Conservation (phyloP, 2,797 vertebrate genomes). For the Rachycentron canadum region DNA sequence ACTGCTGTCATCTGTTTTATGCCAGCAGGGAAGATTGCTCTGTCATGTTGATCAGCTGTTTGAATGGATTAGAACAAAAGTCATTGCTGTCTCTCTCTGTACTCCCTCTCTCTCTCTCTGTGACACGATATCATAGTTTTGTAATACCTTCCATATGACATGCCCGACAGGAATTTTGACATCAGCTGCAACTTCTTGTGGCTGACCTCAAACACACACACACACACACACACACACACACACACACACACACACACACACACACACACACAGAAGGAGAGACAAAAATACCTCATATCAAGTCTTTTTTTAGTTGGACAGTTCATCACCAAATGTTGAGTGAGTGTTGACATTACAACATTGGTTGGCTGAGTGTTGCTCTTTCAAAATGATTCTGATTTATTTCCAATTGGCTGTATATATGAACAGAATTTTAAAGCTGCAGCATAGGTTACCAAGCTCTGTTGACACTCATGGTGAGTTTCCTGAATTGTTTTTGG, state of each 20-base stretch:
- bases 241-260: neutral
- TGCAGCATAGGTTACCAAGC: neutral
- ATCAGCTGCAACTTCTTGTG: slow-evolving; percentile 7
- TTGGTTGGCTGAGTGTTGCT: too few relatives aligned
- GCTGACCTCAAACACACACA: neutral
- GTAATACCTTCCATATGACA: slow-evolving; percentile 61
- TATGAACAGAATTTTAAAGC: too few relatives aligned
- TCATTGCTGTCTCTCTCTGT: slow-evolving; percentile 25
- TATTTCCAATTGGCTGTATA: too few relatives aligned
- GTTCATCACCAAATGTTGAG: too few relatives aligned
- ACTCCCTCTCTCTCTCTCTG: too few relatives aligned
- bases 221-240: neutral
- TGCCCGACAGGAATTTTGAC: slow-evolving; percentile 29
- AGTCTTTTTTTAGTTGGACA: too few relatives aligned
- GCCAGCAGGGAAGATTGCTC: slow-evolving; percentile 10
- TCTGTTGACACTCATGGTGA: too few relatives aligned
- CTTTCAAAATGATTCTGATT: too few relatives aligned
- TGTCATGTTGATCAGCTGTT: slow-evolving; percentile 45
- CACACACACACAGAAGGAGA: neutral
- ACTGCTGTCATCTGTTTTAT: slow-evolving; percentile 56
- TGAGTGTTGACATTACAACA: too few relatives aligned
- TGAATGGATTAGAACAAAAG: slow-evolving; percentile 39
- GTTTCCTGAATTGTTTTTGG: neutral
- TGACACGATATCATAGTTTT: slow-evolving; percentile 52
- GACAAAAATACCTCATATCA: too few relatives aligned